Evolutionary conservation across 2,888 invertebrate species (phyloP).

Genomic region (Lepeophtheirus nordmannii): DNA sequence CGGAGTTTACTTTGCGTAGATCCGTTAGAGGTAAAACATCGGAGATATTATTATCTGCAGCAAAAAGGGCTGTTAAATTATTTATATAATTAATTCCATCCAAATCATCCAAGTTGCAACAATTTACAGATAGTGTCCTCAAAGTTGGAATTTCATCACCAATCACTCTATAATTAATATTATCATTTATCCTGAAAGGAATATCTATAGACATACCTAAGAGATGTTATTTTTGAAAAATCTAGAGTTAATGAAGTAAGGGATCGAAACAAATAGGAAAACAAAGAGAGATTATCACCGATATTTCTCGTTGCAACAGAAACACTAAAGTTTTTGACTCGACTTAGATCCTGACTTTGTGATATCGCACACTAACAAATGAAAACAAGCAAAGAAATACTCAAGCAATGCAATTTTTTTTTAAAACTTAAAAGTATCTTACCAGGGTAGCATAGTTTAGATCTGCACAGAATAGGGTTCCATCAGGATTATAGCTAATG

Average conservation of each 20-base stretch:
- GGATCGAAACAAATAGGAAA: not conserved
- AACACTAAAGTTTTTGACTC: slow-evolving; percentile 2
- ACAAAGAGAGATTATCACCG: slow-evolving; percentile 5
- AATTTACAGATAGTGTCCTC: slow-evolving; percentile 45
- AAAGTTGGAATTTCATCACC: slow-evolving; percentile 48
- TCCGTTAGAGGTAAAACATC: slow-evolving; percentile 48
- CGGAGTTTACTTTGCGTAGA: slow-evolving; percentile 37
- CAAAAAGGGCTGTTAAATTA: slow-evolving; percentile 45
- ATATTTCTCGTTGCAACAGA: not conserved
- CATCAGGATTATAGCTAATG: slow-evolving; percentile 6
- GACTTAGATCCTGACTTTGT: not conserved
- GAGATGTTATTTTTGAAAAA: not conserved
- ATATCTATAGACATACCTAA: not conserved
- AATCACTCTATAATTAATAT: slow-evolving; percentile 41
- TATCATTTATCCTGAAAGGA: not conserved
- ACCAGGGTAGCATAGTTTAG: slow-evolving; percentile 5
- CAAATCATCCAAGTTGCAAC: slow-evolving; percentile 48
- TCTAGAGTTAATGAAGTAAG: slow-evolving; percentile 9
- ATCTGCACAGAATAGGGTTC: slow-evolving; percentile 4
- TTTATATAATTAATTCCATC: slow-evolving; percentile 52
- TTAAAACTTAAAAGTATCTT: not conserved
- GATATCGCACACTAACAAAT: not conserved
- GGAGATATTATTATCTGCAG: slow-evolving; percentile 46
- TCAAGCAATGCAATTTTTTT: not conserved
- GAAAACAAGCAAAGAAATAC: not conserved